Evolutionary conservation across 2,888 invertebrate genomes (phyloP).

Genomic region (Axea sp.): DNA sequence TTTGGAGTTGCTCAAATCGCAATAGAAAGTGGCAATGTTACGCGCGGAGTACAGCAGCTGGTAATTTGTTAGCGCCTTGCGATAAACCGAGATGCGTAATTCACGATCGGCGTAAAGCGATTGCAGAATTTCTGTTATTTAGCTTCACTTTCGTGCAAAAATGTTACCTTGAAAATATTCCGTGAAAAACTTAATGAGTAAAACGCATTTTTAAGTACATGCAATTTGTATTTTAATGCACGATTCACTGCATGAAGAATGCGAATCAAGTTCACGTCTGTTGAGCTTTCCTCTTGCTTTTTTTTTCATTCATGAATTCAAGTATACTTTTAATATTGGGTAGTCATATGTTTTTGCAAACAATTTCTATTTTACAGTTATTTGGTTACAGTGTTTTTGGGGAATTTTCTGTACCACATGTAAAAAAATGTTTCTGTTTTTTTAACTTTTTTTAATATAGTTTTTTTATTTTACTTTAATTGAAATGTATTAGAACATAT

Average conservation of each 20-base stretch:
- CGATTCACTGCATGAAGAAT: slow-evolving; percentile 11
- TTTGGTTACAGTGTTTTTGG: too few species aligned
- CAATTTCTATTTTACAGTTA: too few species aligned
- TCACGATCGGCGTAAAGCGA: slow-evolving; percentile 47
- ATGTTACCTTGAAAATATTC: slow-evolving; percentile 53
- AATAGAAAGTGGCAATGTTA: slow-evolving; percentile 38
- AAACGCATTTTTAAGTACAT: slow-evolving; percentile 36
- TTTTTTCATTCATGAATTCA: too few species aligned
- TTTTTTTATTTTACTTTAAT: too few species aligned
- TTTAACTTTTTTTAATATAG: too few species aligned
- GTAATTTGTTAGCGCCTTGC: slow-evolving; percentile 55
- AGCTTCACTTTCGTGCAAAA: slow-evolving; percentile 49
- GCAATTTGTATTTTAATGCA: slow-evolving; percentile 41
- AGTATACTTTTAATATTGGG: too few species aligned
- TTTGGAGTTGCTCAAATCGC: slow-evolving; percentile 28
- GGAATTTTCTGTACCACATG: too few species aligned
- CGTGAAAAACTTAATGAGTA: slow-evolving; percentile 51
- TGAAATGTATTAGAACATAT: too few species aligned
- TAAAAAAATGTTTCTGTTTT: too few species aligned
- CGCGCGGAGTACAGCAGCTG: slow-evolving; percentile 30
- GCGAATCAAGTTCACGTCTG: slow-evolving; percentile 12
- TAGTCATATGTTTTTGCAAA: too few species aligned
- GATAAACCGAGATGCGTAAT: slow-evolving; percentile 40
- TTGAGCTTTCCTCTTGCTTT: neutral
- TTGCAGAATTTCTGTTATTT: slow-evolving; percentile 52